A percentile compares a stretch with the other conserved stretches of the same genome.
These are phyloP conservation scores for Galleria mellonella DNA, from an alignment of 1,140 invertebrate genomes.

Conservation along the genomic window DNA sequence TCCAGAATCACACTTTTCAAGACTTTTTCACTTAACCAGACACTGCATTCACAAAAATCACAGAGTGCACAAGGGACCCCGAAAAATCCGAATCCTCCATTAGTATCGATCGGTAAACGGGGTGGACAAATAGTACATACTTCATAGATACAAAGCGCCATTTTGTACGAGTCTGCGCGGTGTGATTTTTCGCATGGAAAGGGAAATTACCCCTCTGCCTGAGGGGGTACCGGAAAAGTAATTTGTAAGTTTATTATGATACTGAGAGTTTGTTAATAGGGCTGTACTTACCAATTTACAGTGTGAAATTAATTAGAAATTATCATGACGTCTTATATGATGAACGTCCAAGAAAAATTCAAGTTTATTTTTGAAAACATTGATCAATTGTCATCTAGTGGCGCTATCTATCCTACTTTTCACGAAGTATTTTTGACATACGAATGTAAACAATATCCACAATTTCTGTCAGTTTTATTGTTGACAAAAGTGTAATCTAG, in stretches of 20 bases:
- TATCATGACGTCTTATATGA: constrained; percentile 19
- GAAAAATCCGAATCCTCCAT: constrained; percentile 72
- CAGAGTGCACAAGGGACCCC: constrained; percentile 56
- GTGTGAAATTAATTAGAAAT: constrained; percentile 19
- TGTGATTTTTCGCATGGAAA: constrained; percentile 62
- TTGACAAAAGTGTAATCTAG: background rate
- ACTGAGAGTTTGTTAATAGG: too few relatives aligned
- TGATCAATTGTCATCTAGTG: constrained; percentile 50
- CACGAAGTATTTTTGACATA: constrained; percentile 43
- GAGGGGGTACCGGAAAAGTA: constrained; percentile 51
- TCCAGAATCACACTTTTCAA: constrained; percentile 61
- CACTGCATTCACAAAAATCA: constrained; percentile 59
- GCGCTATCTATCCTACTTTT: constrained; percentile 50
- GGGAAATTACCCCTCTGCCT: constrained; percentile 61
- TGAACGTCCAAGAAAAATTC: constrained; percentile 47
- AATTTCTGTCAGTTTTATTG: constrained; percentile 1
- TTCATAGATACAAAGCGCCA: constrained; percentile 63
- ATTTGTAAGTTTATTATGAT: constrained; percentile 27
- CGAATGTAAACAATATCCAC: constrained; percentile 37
- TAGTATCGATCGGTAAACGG: constrained; percentile 73
- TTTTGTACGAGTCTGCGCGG: constrained; percentile 73
- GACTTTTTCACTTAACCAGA: constrained; percentile 56
- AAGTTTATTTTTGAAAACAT: constrained; percentile 72
- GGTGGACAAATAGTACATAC: constrained; percentile 66
- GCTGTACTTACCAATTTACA: constrained; percentile 34